phyloP scores from a whole-genome alignment of 2,888 invertebrate species.

The Plutella xylostella region DNA sequence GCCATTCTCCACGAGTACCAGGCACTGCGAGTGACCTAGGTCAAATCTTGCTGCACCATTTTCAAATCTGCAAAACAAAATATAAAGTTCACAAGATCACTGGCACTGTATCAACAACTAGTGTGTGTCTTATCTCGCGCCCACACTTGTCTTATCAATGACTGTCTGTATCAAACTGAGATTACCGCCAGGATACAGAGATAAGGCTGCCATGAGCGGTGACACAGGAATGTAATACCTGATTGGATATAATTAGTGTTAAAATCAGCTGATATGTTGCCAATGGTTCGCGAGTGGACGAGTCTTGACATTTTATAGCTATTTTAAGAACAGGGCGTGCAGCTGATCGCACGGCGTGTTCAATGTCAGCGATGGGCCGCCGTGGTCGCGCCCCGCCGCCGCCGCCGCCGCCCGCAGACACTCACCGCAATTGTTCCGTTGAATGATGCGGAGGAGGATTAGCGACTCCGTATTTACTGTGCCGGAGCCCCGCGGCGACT shows the following conservation, averaged over 20 bases:
- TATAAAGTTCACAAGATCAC: slow-evolving; percentile 25
- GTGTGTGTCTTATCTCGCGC: slow-evolving; percentile 29
- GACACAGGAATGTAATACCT: slow-evolving; percentile 28
- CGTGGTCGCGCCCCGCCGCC: slow-evolving; percentile 14
- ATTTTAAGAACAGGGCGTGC: slow-evolving; percentile 65
- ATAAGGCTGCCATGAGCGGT: background rate
- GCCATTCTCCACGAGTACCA: slow-evolving; percentile 31
- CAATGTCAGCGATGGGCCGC: slow-evolving; percentile 53
- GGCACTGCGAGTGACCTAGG: slow-evolving; percentile 43
- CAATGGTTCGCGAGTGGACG: no score
- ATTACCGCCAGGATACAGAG: slow-evolving; percentile 20
- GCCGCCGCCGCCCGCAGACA: background rate
- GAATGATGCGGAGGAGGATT: slow-evolving; percentile 63
- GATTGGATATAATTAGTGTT: slow-evolving; percentile 56
- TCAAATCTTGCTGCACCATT: slow-evolving; percentile 71
- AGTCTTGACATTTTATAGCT: slow-evolving; percentile 62
- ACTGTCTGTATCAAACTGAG: slow-evolving; percentile 28
- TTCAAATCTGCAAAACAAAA: slow-evolving; percentile 55
- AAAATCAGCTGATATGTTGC: slow-evolving; percentile 60
- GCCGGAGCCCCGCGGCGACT: slow-evolving; percentile 63
- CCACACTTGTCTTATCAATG: slow-evolving; percentile 34
- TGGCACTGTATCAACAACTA: slow-evolving; percentile 29
- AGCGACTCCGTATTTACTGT: slow-evolving; percentile 68
- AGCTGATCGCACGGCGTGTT: slow-evolving; percentile 52
- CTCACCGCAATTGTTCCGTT: slow-evolving; percentile 66